Percentiles rank a stretch among this genome's conserved stretches.
Conservation (phyloP, 2,888 invertebrate species). For the Aleiodes leptofemur region DNA sequence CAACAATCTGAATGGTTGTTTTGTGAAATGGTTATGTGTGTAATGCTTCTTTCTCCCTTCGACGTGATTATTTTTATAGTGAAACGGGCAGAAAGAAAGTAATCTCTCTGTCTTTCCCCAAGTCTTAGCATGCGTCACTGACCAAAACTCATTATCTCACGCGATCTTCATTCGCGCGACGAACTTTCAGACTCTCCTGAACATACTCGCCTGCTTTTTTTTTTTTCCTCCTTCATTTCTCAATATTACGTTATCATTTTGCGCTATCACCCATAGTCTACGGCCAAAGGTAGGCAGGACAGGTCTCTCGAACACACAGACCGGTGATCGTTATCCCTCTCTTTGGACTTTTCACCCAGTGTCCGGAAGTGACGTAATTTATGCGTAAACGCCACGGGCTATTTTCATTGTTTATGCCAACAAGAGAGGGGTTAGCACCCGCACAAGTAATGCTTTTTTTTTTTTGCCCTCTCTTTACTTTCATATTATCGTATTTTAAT, state of each 20-base stretch:
- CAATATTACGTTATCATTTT: slow-evolving; percentile 44
- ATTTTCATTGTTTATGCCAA: slow-evolving; percentile 35
- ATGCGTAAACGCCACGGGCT: slow-evolving; percentile 49
- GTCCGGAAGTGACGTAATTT: slow-evolving; percentile 63
- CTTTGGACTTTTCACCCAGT: slow-evolving; percentile 11
- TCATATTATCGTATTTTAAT: slow-evolving; percentile 1
- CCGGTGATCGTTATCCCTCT: slow-evolving; percentile 26
- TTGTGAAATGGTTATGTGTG: background rate
- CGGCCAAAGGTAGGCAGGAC: background rate
- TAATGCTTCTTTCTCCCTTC: background rate
- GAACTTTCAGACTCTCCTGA: slow-evolving; percentile 23
- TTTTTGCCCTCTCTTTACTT: background rate
- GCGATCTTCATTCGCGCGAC: slow-evolving; percentile 35
- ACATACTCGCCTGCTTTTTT: background rate
- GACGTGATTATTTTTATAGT: background rate
- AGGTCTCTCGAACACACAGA: slow-evolving; percentile 8
- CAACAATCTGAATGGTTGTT: too few relatives aligned
- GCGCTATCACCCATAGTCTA: slow-evolving; percentile 14
- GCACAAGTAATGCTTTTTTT: slow-evolving; percentile 9
- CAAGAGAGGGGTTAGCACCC: slow-evolving; percentile 9
- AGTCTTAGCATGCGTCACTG: slow-evolving; percentile 52
- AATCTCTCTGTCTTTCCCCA: background rate
- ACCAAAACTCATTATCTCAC: slow-evolving; percentile 46
- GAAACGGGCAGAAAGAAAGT: background rate
- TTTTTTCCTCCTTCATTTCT: slow-evolving; percentile 43